These are phyloP conservation scores for Pardosa pseudoannulata DNA, from an alignment of 2,888 invertebrate species.

Conservation along the genomic window DNA sequence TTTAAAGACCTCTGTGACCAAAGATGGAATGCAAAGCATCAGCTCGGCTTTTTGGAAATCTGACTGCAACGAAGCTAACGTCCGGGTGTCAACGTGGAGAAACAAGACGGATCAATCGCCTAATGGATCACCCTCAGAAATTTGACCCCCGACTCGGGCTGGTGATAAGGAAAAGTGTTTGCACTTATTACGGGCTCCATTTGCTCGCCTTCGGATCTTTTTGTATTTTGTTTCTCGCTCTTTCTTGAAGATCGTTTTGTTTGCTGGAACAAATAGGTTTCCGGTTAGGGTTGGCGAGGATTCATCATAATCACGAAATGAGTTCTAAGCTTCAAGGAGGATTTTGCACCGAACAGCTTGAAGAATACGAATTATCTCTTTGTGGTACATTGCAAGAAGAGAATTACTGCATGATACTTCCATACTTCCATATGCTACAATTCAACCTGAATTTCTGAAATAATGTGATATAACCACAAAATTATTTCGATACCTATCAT, in stretches of 20 bases:
- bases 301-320: conserved; percentile 37
- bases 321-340: not conserved
- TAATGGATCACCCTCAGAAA: conserved; percentile 44
- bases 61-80: not conserved
- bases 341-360: not conserved
- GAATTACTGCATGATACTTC: too few species aligned
- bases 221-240: not conserved
- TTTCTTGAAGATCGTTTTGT: conserved; percentile 10
- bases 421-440: too few species aligned
- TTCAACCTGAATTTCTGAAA: too few species aligned
- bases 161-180: conserved; percentile 44
- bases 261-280: conserved; percentile 49
- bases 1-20: conserved; percentile 14
- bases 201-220: conserved; percentile 13
- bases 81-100: conserved; percentile 34
- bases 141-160: conserved; percentile 27
- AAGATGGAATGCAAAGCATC: not conserved
- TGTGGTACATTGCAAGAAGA: too few species aligned
- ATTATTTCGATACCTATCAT: too few species aligned
- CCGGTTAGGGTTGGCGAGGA: conserved; percentile 1
- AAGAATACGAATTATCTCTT: too few species aligned
- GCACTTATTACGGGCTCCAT: conserved; percentile 28
- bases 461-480: too few species aligned
- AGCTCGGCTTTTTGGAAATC: not conserved
- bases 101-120: conserved; percentile 48